A percentile compares a stretch with the other conserved stretches of the same genome.
Conservation (phyloP, 35 echinoderm and acorn worm genomes). For the Chiridota heheva region DNA sequence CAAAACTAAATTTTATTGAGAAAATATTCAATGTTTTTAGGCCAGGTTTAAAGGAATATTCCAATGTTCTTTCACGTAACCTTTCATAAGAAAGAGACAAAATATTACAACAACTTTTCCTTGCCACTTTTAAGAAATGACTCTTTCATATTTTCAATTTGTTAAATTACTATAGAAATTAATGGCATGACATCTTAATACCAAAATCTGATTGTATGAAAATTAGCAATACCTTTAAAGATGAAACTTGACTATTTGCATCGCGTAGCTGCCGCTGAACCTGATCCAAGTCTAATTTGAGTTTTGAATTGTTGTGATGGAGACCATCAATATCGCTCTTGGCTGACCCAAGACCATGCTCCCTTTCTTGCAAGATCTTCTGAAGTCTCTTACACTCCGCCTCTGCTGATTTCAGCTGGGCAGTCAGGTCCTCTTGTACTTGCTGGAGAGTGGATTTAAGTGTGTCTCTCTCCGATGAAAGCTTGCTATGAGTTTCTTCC, state of each 20-base stretch:
- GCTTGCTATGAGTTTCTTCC: conserved; percentile 55
- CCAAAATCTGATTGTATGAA: not conserved
- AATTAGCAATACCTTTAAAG: conserved; percentile 51
- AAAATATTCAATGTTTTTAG: too few species aligned
- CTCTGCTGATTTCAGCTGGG: conserved; percentile 77
- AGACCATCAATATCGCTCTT: conserved; percentile 68
- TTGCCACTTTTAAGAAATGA: not conserved
- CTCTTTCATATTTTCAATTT: not conserved
- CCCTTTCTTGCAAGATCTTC: conserved; percentile 63
- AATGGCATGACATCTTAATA: not conserved
- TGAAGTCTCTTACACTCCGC: conserved; percentile 63
- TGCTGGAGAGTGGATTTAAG: conserved; percentile 55
- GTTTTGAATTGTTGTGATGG: conserved; percentile 52
- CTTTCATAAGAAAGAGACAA: too few species aligned
- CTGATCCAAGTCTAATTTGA: conserved; percentile 68
- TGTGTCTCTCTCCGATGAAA: conserved; percentile 62
- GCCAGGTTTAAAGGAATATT: too few species aligned
- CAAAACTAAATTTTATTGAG: too few species aligned
- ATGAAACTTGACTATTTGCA: conserved; percentile 41
- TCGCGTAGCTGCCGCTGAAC: conserved; percentile 72
- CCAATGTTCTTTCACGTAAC: too few species aligned
- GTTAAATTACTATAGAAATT: not conserved
- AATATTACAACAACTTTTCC: not conserved
- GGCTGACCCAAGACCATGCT: conserved; percentile 93
- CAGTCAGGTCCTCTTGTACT: conserved; percentile 45